These are phyloP conservation scores for Galeruca laticollis DNA, from an alignment of 2,888 invertebrate genomes.

Conservation along the genomic window DNA sequence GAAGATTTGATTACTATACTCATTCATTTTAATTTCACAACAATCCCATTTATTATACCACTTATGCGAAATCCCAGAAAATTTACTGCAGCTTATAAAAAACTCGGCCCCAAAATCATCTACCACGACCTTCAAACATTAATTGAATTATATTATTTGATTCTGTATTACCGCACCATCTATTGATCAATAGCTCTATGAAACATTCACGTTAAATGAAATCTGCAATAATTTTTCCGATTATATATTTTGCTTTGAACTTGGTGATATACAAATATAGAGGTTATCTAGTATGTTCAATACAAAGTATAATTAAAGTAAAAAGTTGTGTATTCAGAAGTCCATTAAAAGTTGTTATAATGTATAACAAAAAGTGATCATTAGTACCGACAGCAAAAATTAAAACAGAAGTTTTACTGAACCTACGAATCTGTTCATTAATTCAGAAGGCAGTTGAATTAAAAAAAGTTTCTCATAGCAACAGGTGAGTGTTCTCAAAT, in stretches of 20 bases:
- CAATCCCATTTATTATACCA: background rate
- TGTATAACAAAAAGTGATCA: background rate
- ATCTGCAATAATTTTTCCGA: background rate
- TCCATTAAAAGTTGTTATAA: background rate
- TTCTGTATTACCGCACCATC: background rate
- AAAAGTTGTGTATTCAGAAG: no score
- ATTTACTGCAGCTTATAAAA: background rate
- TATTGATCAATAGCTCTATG: background rate
- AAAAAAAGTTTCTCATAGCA: background rate
- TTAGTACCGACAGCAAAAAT: background rate
- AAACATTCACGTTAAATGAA: background rate
- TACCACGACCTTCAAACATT: background rate
- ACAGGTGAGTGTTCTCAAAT: background rate
- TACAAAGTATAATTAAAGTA: no score
- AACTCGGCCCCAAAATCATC: background rate
- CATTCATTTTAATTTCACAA: constrained; percentile 5
- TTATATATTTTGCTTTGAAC: background rate
- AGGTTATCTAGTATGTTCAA: no score
- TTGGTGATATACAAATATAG: background rate
- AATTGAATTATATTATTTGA: background rate
- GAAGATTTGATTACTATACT: constrained; percentile 2
- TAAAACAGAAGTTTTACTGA: background rate
- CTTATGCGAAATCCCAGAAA: background rate
- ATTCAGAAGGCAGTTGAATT: background rate
- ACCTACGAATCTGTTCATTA: background rate